Evolutionary conservation across 2,113 vertebrate species (phyloP), one percentile per base, ranked within the genome.

Genomic region (Gymnogyps californianus): DNA sequence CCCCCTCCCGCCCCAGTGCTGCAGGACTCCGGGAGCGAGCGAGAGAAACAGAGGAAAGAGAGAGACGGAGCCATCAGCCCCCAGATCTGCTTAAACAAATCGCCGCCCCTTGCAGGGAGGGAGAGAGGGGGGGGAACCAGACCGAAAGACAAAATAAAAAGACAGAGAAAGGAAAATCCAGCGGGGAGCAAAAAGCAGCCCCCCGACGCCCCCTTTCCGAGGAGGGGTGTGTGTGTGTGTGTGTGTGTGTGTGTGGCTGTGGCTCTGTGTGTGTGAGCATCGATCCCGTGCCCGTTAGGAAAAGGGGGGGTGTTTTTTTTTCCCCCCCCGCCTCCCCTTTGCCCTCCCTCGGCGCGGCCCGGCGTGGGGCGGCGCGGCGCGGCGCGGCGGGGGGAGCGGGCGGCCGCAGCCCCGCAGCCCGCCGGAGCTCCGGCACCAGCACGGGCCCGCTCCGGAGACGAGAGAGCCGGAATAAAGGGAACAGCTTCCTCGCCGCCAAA

Each of bases 311-410:
- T 47, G 57, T 36, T 61, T n/a, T n/a, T n/a, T n/a, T n/a, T n/a
- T 15, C 8, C 34, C 20, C 40, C 62, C 21, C 75, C 59, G 29
- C 80, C 61, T 61, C 15, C 44, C 59, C 57, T 54, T 61, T 58
- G 57, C 80, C 69, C 71, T 72, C 54, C 78, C 54, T 19, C 55
- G 65, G 51, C 61, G 71, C 57, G 59, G 40, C 70, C 83, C 26
- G 67, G 79, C 12, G 61, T 22, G 77, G 79, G 87, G 90, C n/a
- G n/a, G n/a, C n/a, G n/a, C n/a, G n/a, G n/a, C n/a, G n/a, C 81
- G 87, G 86, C 47, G 93, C 87, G 62, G 95, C 64, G 90, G 91
- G 96, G 92, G 95, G 93, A 72, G 87, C 87, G 62, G 88, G 72
- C 40, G 80, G 72, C 55, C 20, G 64, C 89, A 78, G 80, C 71